These are phyloP conservation scores for Drosophila kambysellisi DNA, from an alignment of 2,888 invertebrate genomes.

Conservation along the genomic window DNA sequence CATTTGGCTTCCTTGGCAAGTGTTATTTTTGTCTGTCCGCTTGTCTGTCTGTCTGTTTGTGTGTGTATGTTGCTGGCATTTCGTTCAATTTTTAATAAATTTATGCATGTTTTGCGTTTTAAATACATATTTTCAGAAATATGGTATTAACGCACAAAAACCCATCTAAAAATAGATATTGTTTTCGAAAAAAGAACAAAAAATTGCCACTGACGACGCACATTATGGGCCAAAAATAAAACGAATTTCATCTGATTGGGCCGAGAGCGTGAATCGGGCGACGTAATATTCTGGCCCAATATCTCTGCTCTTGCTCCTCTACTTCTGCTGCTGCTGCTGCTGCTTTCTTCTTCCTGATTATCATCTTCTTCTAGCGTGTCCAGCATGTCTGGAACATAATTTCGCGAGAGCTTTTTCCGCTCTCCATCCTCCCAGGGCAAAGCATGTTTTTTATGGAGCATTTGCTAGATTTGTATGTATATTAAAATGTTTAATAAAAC, in stretches of 20 bases:
- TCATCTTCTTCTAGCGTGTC: background rate
- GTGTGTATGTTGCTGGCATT: conserved; percentile 34
- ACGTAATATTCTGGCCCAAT: conserved; percentile 50
- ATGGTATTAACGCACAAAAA: conserved; percentile 80
- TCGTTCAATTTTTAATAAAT: conserved; percentile 68
- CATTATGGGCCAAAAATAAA: conserved; percentile 73
- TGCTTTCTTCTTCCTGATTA: background rate
- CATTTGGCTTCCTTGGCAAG: conserved; percentile 25
- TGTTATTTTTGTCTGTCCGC: conserved; percentile 4
- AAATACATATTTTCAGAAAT: conserved; percentile 72
- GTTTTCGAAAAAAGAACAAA: conserved; percentile 68
- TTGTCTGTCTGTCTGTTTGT: background rate
- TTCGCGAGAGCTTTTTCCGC: background rate
- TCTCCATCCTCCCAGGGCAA: conserved; percentile 4
- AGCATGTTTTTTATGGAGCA: background rate
- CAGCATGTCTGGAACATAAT: conserved; percentile 3
- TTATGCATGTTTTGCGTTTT: conserved; percentile 61
- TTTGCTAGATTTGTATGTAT: conserved; percentile 26
- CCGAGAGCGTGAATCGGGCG: conserved; percentile 23
- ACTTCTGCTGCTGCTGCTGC: background rate
- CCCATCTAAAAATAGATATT: conserved; percentile 71
- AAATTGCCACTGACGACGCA: conserved; percentile 71
- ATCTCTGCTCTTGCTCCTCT: background rate
- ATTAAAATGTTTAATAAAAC: conserved; percentile 69
- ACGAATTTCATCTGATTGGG: conserved; percentile 35